Base-by-base conservation (phyloP, 2,888 invertebrate species). In the Cybosia mesomella region DNA sequence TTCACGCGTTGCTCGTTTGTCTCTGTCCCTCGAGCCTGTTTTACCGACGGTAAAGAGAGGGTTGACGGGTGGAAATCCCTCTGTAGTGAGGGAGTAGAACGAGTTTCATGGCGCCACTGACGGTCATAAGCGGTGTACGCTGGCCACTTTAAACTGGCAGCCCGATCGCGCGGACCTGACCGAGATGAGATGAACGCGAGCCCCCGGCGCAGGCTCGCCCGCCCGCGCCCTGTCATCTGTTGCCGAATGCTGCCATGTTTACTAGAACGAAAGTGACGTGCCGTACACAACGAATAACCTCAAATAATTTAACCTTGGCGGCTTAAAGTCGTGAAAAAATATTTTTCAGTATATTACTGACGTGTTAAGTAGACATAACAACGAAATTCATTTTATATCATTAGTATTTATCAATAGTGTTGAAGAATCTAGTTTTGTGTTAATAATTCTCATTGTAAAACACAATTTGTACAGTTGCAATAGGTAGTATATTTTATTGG, bases 211-310 rank as follows among this genome's bases (percentile, higher is more conserved):
- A 94, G 92, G 91, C 89, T 80, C 90, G 91, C 86, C 83, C 89
- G 91, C 92, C 91, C 92, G 92, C 92, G 92, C 92, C 91, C 89
- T 89, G 88, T 93, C 94, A 94, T 93, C 94, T 94, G 94, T 93
- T 94, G 93, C 92, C 91, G 85, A 89, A 81, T 89, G 89, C 92
- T 93, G 94, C 93, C 93, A 94, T 95, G 94, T 93, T 94, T 94
- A 94, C 94, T 89, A 90, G 90, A 89, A 87, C 87, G 86, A 89
- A 89, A 91, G 90, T 91, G 93, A 92, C 93, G 91, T 92, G 89
- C 90, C 85, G 87, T 88, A 91, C 88, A 93, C 94, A 93, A 93
- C 93, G 92, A 93, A 92, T 93, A 94, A 94, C 94, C 93, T 93
- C 90, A 89, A 82, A 89, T 85, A 87, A 87, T 85, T 85, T 85